These are phyloP conservation scores for Tribolium castaneum DNA, from an alignment of 1,140 invertebrate genomes.

Conservation along the genomic window DNA sequence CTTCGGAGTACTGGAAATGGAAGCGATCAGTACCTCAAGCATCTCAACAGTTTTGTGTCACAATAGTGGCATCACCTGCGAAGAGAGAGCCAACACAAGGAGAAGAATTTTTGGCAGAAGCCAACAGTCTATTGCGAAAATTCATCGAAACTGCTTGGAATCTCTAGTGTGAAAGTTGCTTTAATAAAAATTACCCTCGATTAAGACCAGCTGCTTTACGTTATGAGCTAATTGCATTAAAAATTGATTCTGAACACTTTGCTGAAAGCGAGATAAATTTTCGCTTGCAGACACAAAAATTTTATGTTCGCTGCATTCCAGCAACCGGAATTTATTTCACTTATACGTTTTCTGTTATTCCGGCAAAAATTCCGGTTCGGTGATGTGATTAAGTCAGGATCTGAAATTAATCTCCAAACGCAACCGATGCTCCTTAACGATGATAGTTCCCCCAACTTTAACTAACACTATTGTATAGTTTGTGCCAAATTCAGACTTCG, in stretches of 20 bases:
- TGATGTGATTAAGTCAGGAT: background rate
- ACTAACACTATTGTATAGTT: constrained; percentile 14
- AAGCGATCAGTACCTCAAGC: background rate
- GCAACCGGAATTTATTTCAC: background rate
- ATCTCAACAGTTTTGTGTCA: constrained; percentile 43
- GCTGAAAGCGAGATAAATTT: background rate
- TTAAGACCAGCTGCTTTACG: background rate
- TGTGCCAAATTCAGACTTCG: background rate
- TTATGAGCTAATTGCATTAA: background rate
- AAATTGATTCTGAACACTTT: background rate
- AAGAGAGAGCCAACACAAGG: constrained; percentile 34
- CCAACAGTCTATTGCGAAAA: constrained; percentile 23
- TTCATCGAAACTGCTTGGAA: constrained; percentile 36
- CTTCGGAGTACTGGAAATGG: background rate
- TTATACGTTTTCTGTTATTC: background rate
- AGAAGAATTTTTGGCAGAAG: constrained; percentile 32
- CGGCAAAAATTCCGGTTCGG: background rate
- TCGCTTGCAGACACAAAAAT: background rate
- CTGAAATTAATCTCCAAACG: constrained; percentile 7
- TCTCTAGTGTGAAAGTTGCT: background rate
- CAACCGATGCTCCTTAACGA: background rate
- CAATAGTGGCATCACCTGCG: constrained; percentile 40
- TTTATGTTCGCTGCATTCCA: background rate
- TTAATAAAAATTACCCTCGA: background rate
- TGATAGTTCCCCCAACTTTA: background rate